Percentiles rank a stretch among this genome's conserved stretches.
These are phyloP conservation scores for Drosophila fulvimacula DNA, from an alignment of 2,888 invertebrate species.

Conservation along the genomic window DNA sequence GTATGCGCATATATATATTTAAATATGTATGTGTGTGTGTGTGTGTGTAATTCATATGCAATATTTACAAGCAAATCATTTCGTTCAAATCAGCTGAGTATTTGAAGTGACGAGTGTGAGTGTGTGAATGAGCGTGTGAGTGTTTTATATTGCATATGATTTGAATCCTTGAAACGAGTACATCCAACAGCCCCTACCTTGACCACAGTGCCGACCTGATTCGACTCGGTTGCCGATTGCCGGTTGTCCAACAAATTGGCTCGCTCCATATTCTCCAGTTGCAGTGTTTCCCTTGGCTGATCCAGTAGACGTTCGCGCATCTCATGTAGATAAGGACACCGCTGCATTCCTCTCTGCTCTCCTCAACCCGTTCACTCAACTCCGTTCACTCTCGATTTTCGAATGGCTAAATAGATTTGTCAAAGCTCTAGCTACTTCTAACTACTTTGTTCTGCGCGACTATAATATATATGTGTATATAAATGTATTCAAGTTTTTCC, in stretches of 20 bases:
- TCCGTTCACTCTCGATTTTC: constrained; percentile 4
- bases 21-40: constrained; percentile 7
- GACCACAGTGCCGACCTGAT: constrained; percentile 94
- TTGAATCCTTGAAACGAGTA: constrained; percentile 84
- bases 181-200: constrained; percentile 88
- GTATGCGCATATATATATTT: neutral
- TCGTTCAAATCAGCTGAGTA: neutral
- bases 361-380: constrained; percentile 1
- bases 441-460: neutral
- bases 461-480: neutral
- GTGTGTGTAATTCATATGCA: constrained; percentile 60
- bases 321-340: constrained; percentile 96
- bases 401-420: constrained; percentile 9
- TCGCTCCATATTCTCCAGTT: constrained; percentile 87
- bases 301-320: constrained; percentile 95
- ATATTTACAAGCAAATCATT: constrained; percentile 61
- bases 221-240: constrained; percentile 86
- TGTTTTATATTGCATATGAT: constrained; percentile 67
- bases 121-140: constrained; percentile 1
- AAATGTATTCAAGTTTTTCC: constrained; percentile 35
- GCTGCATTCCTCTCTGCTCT: constrained; percentile 83
- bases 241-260: constrained; percentile 85
- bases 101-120: neutral
- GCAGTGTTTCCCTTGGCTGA: constrained; percentile 87
- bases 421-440: constrained; percentile 31